Evolutionary conservation across 2,888 invertebrate genomes (phyloP).

Genomic region (Folsomia manolachei): DNA sequence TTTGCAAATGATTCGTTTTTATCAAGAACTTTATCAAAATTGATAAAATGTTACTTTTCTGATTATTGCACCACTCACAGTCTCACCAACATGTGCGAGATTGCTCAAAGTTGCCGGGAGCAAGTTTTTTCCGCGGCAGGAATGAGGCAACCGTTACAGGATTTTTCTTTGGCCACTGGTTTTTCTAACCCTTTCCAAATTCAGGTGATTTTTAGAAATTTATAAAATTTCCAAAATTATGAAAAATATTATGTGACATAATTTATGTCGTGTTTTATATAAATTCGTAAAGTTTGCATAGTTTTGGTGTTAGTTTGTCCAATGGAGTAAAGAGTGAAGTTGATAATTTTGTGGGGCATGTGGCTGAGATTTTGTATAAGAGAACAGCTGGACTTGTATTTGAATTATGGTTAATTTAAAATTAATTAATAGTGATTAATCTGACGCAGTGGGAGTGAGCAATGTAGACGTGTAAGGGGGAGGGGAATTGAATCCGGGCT

Average conservation of each 20-base stretch:
- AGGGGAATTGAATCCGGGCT: slow-evolving; percentile 9
- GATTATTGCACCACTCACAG: too few species aligned
- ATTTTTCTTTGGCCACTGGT: neutral
- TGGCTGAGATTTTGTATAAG: neutral
- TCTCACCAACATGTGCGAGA: neutral
- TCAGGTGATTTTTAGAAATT: neutral
- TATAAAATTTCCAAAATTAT: neutral
- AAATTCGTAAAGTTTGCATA: neutral
- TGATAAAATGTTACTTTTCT: too few species aligned
- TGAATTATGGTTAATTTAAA: too few species aligned
- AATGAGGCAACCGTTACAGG: neutral
- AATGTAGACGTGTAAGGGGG: neutral
- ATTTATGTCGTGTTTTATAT: too few species aligned
- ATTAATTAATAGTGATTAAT: too few species aligned
- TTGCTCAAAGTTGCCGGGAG: neutral
- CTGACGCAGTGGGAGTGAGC: too few species aligned
- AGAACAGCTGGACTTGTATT: too few species aligned
- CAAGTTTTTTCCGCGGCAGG: neutral
- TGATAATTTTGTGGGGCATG: too few species aligned
- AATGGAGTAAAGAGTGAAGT: neutral
- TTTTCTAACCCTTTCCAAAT: too few species aligned
- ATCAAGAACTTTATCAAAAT: too few species aligned
- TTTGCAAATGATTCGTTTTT: too few species aligned
- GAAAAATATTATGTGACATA: neutral
- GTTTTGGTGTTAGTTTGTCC: neutral